These are phyloP conservation scores for Gerris buenoi DNA, from an alignment of 1,140 invertebrate species.

Conservation along the genomic window DNA sequence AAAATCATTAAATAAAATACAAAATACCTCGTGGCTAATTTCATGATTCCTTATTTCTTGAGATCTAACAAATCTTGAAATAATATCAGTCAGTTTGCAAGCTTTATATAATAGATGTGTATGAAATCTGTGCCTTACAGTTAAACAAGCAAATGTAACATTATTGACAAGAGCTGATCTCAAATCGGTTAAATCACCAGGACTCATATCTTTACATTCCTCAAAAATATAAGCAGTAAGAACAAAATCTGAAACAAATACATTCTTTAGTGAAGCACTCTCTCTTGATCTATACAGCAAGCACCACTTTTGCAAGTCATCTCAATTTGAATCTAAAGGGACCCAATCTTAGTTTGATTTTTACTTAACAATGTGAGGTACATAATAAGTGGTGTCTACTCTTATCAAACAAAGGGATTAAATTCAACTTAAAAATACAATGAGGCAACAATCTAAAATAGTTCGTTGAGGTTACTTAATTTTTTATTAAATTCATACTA, in stretches of 20 bases:
- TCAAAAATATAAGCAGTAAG: slow-evolving; percentile 80
- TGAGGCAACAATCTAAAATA: too few relatives aligned
- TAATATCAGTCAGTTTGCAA: slow-evolving; percentile 44
- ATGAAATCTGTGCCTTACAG: slow-evolving; percentile 71
- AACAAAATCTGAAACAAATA: slow-evolving; percentile 58
- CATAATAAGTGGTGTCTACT: too few relatives aligned
- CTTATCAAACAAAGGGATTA: too few relatives aligned
- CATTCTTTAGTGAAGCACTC: too few relatives aligned
- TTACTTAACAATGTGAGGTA: too few relatives aligned
- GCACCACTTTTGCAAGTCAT: too few relatives aligned
- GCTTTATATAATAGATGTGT: slow-evolving; percentile 49
- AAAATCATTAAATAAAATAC: background rate
- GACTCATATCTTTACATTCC: slow-evolving; percentile 44
- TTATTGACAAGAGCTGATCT: slow-evolving; percentile 91
- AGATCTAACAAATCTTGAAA: slow-evolving; percentile 64
- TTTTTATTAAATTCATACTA: too few relatives aligned
- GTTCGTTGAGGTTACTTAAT: too few relatives aligned
- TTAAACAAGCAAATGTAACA: slow-evolving; percentile 75
- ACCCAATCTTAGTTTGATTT: too few relatives aligned
- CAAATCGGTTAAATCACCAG: slow-evolving; percentile 79
- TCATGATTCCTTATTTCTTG: slow-evolving; percentile 53
- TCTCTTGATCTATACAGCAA: too few relatives aligned
- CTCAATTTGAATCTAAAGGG: too few relatives aligned
- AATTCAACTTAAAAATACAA: too few relatives aligned
- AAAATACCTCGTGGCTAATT: slow-evolving; percentile 40